Conservation (phyloP, 2,888 invertebrate genomes). For the Philopedon plagiatum region DNA sequence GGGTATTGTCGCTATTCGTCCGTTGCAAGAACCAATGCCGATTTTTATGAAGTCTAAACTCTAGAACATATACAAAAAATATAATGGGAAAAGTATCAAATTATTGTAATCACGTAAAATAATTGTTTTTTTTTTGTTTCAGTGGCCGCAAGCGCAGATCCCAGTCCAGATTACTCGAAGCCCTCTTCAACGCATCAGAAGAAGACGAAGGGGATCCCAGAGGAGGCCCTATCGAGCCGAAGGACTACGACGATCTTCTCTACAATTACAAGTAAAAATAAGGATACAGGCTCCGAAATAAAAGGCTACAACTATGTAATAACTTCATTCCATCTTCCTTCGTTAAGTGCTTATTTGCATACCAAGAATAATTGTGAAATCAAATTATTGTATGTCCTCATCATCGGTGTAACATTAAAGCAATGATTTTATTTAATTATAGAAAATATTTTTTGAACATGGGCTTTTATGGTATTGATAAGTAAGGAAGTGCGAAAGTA, state of each 20-base stretch:
- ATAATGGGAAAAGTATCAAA: too few species aligned
- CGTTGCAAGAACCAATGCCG: too few species aligned
- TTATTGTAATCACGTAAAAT: too few species aligned
- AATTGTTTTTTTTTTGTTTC: slow-evolving; percentile 46
- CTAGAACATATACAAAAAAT: too few species aligned
- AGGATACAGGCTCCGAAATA: background rate
- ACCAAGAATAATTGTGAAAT: background rate
- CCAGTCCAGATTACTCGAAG: slow-evolving; percentile 55
- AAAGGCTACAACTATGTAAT: slow-evolving; percentile 24
- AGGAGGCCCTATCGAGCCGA: slow-evolving; percentile 36
- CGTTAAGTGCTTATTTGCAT: background rate
- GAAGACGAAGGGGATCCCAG: slow-evolving; percentile 55
- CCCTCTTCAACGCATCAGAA: slow-evolving; percentile 59
- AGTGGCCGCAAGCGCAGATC: slow-evolving; percentile 59
- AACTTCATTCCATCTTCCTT: background rate
- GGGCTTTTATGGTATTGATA: background rate
- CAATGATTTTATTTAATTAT: background rate
- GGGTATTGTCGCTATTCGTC: too few species aligned
- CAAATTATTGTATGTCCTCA: too few species aligned
- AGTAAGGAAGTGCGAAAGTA: background rate
- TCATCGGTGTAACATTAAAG: background rate
- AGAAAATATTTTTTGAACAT: background rate
- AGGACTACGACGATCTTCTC: slow-evolving; percentile 36
- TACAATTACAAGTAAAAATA: slow-evolving; percentile 49
- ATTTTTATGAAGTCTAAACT: too few species aligned